Conservation (phyloP, 1,140 invertebrate species). For the Atopsyche davidsoni region DNA sequence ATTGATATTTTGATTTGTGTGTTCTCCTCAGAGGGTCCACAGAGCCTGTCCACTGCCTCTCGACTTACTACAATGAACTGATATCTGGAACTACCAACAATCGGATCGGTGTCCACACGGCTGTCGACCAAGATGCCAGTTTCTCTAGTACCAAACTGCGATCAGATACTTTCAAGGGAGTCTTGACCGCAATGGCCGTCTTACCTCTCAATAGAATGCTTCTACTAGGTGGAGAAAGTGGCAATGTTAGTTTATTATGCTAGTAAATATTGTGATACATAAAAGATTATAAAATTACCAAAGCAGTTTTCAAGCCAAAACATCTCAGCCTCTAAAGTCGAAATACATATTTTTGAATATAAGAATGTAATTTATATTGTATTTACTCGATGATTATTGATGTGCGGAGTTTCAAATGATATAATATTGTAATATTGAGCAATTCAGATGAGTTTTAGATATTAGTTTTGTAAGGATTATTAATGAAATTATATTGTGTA, state of each 20-base stretch:
- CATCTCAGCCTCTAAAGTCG: background rate
- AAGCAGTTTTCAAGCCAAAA: slow-evolving; percentile 7
- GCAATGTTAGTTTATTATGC: slow-evolving; percentile 78
- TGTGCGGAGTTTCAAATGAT: too few relatives aligned
- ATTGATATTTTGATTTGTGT: too few relatives aligned
- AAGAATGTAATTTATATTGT: slow-evolving; percentile 3
- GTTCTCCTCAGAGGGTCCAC: slow-evolving; percentile 71
- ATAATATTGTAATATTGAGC: background rate
- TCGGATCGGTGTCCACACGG: slow-evolving; percentile 81
- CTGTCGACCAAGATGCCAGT: slow-evolving; percentile 62
- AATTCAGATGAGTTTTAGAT: background rate
- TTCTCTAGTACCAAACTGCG: slow-evolving; percentile 82
- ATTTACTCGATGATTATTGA: background rate
- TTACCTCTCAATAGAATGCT: slow-evolving; percentile 84
- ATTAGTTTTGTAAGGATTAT: background rate
- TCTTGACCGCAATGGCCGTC: slow-evolving; percentile 81
- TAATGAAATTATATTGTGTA: slow-evolving; percentile 6
- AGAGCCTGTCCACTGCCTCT: slow-evolving; percentile 85
- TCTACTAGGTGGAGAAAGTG: slow-evolving; percentile 85
- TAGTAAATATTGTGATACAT: slow-evolving; percentile 43
- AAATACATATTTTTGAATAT: background rate
- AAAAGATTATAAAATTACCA: slow-evolving; percentile 16
- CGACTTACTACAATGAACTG: slow-evolving; percentile 65
- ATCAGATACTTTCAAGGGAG: slow-evolving; percentile 85
- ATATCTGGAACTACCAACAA: slow-evolving; percentile 83